Percentiles rank a stretch among this genome's conserved stretches.
These are phyloP conservation scores for Salvelinus fontinalis DNA, from an alignment of 2,113 vertebrate species.

Conservation along the genomic window DNA sequence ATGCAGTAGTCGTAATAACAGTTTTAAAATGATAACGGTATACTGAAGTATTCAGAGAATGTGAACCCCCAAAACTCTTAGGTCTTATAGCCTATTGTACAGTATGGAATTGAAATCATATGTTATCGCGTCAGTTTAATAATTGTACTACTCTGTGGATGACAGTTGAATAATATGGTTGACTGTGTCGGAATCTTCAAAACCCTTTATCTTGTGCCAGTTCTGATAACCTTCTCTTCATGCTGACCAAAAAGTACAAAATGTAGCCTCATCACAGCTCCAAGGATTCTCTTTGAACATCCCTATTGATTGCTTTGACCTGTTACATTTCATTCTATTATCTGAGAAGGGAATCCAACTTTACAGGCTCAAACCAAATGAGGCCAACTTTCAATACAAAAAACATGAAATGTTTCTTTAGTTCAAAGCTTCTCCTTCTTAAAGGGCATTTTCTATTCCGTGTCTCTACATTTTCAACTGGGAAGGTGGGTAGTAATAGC, in stretches of 20 bases:
- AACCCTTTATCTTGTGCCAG: conserved; percentile 25
- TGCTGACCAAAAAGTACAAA: conserved; percentile 82
- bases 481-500: conserved; percentile 69
- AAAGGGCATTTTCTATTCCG: conserved; percentile 97
- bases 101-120: not conserved
- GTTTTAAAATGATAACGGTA: not conserved
- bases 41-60: not conserved
- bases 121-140: not conserved
- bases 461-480: conserved; percentile 60
- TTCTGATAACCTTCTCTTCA: conserved; percentile 74
- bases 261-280: conserved; percentile 82
- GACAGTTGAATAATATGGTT: not conserved
- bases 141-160: not conserved
- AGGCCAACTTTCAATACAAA: conserved; percentile 85
- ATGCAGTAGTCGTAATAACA: not conserved
- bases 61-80: not conserved
- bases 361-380: conserved; percentile 71
- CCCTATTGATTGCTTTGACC: conserved; percentile 90
- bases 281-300: conserved; percentile 95
- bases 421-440: conserved; percentile 91
- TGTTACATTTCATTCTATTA: conserved; percentile 87
- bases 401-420: conserved; percentile 81
- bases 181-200: conserved; percentile 1
- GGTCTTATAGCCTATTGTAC: not conserved
- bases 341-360: conserved; percentile 87